Conservation (phyloP, 2,888 invertebrate genomes). For the Sarcophaga variegata region DNA sequence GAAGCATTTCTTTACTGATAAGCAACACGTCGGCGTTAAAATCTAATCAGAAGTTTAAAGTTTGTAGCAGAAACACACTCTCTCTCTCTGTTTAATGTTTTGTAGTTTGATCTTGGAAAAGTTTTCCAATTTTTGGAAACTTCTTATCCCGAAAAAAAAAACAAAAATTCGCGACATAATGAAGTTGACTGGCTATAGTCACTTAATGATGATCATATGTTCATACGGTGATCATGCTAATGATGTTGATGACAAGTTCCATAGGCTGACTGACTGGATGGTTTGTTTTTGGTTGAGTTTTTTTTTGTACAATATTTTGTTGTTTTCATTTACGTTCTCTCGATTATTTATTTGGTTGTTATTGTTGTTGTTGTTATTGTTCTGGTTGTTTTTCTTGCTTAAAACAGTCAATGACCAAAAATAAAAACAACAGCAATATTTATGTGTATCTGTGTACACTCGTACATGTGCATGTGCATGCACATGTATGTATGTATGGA, state of each 20-base stretch:
- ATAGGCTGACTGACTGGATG: constrained; percentile 42
- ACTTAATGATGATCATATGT: constrained; percentile 5
- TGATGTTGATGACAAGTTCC: constrained; percentile 56
- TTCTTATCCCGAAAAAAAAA: no score
- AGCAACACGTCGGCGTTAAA: no score
- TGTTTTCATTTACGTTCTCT: constrained; percentile 19
- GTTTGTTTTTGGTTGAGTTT: not conserved
- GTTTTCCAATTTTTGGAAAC: no score
- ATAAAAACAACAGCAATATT: constrained; percentile 44
- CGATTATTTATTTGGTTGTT: not conserved
- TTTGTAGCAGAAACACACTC: no score
- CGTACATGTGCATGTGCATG: not conserved
- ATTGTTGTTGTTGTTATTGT: not conserved
- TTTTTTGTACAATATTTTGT: not conserved
- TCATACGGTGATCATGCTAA: constrained; percentile 5
- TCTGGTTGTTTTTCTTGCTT: constrained; percentile 15
- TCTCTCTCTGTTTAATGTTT: no score
- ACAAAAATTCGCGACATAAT: no score
- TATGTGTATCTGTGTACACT: constrained; percentile 7
- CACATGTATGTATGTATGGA: not conserved
- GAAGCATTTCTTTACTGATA: no score
- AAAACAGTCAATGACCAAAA: constrained; percentile 66
- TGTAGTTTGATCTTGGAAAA: no score
- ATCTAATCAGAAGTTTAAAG: no score
- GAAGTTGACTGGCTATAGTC: no score